Evolutionary conservation across 2,888 invertebrate genomes (phyloP).

Genomic region (Sarcophaga rosellei): DNA sequence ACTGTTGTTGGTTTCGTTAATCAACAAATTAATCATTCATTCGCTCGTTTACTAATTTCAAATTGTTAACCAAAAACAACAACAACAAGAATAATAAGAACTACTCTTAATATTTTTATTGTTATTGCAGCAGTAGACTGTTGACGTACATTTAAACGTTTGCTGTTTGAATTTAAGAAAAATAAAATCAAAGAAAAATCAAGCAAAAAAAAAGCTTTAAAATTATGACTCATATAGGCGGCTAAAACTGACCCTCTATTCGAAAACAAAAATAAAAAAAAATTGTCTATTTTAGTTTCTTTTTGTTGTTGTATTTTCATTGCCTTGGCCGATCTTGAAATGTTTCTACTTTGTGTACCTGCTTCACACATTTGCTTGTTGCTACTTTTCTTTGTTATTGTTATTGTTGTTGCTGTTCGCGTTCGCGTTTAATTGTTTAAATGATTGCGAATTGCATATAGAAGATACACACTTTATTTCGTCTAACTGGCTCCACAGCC

Average conservation of each 20-base stretch:
- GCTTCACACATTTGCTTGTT: constrained; percentile 58
- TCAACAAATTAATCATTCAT: constrained; percentile 66
- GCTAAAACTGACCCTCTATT: constrained; percentile 53
- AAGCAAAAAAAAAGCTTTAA: constrained; percentile 47
- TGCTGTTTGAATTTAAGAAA: constrained; percentile 36
- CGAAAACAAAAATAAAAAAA: constrained; percentile 47
- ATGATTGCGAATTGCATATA: constrained; percentile 55
- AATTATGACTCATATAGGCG: constrained; percentile 58
- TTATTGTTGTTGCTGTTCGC: constrained; percentile 14
- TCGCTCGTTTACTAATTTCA: constrained; percentile 52
- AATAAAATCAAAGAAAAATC: background rate
- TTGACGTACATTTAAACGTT: constrained; percentile 23
- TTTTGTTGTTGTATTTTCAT: constrained; percentile 1
- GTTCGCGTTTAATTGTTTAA: constrained; percentile 45
- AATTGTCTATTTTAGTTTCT: constrained; percentile 17
- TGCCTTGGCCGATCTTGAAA: constrained; percentile 58
- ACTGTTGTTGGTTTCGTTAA: constrained; percentile 40
- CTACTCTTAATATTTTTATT: background rate
- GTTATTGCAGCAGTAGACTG: background rate
- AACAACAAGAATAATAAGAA: background rate
- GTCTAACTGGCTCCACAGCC: constrained; percentile 65
- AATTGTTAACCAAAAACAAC: constrained; percentile 58
- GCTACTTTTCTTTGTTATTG: background rate
- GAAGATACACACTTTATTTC: constrained; percentile 19
- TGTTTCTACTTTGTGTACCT: constrained; percentile 54